These are phyloP conservation scores for Aspidiotus destructor DNA, from an alignment of 2,888 invertebrate species.

Conservation along the genomic window DNA sequence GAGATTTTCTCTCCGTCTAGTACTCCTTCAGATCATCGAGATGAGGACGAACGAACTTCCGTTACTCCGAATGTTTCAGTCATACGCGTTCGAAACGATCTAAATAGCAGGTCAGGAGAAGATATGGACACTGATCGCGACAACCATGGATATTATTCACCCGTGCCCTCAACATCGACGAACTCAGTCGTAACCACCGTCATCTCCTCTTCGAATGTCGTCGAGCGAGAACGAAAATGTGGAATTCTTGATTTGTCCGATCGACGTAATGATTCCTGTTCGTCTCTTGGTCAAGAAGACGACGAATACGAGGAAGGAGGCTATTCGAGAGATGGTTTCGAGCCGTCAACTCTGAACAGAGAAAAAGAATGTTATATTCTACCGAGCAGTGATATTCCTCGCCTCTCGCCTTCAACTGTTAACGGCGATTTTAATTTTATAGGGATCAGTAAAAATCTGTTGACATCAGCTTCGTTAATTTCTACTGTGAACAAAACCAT, in stretches of 20 bases:
- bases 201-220: neutral
- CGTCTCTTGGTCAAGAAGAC: neutral
- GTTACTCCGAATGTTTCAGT: constrained; percentile 14
- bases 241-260: too few species aligned
- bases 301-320: neutral
- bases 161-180: neutral
- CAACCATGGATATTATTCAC: neutral
- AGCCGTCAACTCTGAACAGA: constrained; percentile 16
- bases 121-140: neutral
- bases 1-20: neutral
- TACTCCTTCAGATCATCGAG: neutral
- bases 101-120: constrained; percentile 7
- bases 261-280: neutral
- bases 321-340: neutral
- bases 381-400: constrained; percentile 21
- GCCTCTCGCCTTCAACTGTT: constrained; percentile 1
- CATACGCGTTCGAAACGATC: constrained; percentile 6
- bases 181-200: neutral
- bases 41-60: neutral
- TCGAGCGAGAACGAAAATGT: neutral
- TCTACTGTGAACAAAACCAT: constrained; percentile 22
- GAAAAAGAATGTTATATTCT: constrained; percentile 23
- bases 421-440: constrained; percentile 12
- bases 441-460: constrained; percentile 18
- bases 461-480: constrained; percentile 20